A percentile compares a stretch with the other conserved stretches of the same genome.
These are phyloP conservation scores for Euborellia annulipes DNA, from an alignment of 1,140 invertebrate species.

Conservation along the genomic window DNA sequence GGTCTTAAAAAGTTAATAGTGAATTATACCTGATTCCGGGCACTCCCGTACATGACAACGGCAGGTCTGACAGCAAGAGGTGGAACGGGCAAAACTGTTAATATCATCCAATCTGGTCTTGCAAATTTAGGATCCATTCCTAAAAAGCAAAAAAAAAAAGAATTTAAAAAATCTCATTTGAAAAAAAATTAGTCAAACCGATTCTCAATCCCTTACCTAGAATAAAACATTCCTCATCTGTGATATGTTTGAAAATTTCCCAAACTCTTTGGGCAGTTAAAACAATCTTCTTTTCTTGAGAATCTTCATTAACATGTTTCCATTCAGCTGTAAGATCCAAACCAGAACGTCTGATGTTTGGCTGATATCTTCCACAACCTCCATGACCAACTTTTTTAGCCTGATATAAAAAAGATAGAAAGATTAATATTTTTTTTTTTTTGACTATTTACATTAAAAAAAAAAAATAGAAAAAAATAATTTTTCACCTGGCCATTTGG, in stretches of 20 bases:
- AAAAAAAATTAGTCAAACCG: no score
- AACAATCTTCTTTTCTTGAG: constrained; percentile 86
- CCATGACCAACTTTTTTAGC: constrained; percentile 71
- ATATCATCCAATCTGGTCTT: constrained; percentile 98
- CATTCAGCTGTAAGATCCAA: constrained; percentile 91
- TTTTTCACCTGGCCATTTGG: constrained; percentile 5
- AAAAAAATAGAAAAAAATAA: constrained; percentile 3
- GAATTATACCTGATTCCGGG: constrained; percentile 62
- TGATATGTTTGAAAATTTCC: constrained; percentile 94
- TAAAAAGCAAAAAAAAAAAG: constrained; percentile 26
- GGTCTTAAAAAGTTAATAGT: background rate
- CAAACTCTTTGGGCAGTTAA: constrained; percentile 89
- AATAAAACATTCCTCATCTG: constrained; percentile 92
- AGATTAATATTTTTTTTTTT: background rate
- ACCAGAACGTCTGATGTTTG: constrained; percentile 72
- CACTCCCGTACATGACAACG: constrained; percentile 97
- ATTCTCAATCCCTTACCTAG: no score
- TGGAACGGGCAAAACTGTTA: constrained; percentile 93
- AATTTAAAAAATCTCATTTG: no score
- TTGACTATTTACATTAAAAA: no score
- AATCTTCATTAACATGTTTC: constrained; percentile 97
- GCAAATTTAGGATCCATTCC: constrained; percentile 94
- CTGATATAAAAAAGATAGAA: constrained; percentile 21
- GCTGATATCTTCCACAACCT: constrained; percentile 95
- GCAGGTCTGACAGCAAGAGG: constrained; percentile 83